Evolutionary conservation across 2,113 vertebrate genomes (phyloP), one percentile per base, ranked within the genome.

Genomic region (Antennarius striatus): DNA sequence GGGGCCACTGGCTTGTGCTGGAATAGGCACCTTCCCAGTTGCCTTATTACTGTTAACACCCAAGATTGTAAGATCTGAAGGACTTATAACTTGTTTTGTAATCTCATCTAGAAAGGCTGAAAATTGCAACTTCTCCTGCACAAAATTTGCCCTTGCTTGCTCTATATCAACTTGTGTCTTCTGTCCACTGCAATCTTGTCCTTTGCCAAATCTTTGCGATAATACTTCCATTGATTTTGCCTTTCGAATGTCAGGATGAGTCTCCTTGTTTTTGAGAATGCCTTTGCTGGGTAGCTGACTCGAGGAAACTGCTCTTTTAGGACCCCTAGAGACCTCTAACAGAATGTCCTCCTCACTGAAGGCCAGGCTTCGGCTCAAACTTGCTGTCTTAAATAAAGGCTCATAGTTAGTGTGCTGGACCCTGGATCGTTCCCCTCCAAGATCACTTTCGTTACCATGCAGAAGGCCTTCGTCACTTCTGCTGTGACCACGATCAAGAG

Each of bases 21-120:
- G 60, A 2, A 6, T 51, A 12, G 62, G 22, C 8, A 36, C 50
- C 51, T 77, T 80, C 13, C 3, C 69, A 11, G 36, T 10, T 13
- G 36, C 42, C 75, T 74, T 81, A 51, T 53, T 50, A 4, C 43
- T 60, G 58, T 58, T 87, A 42, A 90, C 57, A 29, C 91, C 90
- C 8, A 94, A 80, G 17, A 85, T 91, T 29, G 29, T 89, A 16
- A 95, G 91, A 13, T 65, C 82, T 0, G 90, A 92, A 0, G 93
- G 92, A 62, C 93, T 94, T 56, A 95, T 90, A 16, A 95, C 91
- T 46, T 92, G 93, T 17, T 81, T 86, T 5, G 94, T 94, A 52
- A 94, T 94, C 72, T 95, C 94, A 61, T 95, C 90, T 22, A 95
- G 80, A 82, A 95, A 95, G 4, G 91, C 92, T 4, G 94, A 95